A percentile compares a stretch with the other conserved stretches of the same genome.
These are phyloP conservation scores for Hymenopus coronatus DNA, from an alignment of 2,888 invertebrate genomes.

Conservation along the genomic window DNA sequence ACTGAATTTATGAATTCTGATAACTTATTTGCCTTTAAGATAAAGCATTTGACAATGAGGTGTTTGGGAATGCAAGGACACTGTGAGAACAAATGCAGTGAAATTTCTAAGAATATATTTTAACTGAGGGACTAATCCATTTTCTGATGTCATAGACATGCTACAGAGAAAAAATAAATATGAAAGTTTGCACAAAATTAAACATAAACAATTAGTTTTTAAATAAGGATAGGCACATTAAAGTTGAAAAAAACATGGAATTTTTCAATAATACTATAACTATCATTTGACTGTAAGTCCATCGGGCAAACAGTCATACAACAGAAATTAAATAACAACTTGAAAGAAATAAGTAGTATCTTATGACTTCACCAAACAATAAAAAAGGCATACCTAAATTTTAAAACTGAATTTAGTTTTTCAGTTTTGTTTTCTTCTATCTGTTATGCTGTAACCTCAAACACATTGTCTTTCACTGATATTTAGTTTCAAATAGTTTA, in stretches of 20 bases:
- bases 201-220: neutral
- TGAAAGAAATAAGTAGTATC: neutral
- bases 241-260: neutral
- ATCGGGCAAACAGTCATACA: neutral
- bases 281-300: neutral
- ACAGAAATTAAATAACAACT: neutral
- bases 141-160: neutral
- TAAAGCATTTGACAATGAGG: neutral
- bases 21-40: neutral
- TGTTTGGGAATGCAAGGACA: neutral
- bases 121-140: neutral
- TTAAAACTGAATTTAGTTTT: no score
- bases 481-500: no score
- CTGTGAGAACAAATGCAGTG: neutral
- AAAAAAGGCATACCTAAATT: no score
- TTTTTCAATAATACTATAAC: neutral
- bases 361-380: no score
- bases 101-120: neutral
- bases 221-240: neutral
- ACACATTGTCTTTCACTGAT: no score
- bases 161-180: neutral
- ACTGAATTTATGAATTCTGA: neutral
- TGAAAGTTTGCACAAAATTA: neutral
- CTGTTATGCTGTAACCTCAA: no score
- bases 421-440: no score